Percentiles rank a stretch among this genome's conserved stretches.
phyloP scores from a whole-genome alignment of 2,888 invertebrate species.

The Emmelina monodactyla region DNA sequence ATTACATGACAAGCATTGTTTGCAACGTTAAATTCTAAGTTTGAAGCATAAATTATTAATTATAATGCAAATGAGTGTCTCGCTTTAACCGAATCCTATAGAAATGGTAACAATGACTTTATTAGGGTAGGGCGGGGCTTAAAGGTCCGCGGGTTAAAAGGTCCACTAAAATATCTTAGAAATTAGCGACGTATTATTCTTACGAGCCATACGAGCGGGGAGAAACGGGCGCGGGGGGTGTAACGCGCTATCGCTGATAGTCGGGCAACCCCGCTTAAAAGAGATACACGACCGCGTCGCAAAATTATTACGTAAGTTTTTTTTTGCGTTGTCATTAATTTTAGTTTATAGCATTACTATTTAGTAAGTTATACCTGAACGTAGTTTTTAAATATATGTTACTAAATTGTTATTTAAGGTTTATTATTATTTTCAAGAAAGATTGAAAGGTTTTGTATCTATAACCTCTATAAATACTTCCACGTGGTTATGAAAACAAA shows the following conservation, averaged over 20 bases:
- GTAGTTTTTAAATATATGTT: conserved; percentile 5
- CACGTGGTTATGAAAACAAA: conserved; percentile 7
- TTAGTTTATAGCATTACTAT: conserved; percentile 6
- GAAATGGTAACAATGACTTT: too few relatives aligned
- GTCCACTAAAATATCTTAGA: conserved; percentile 5
- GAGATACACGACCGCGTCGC: neutral
- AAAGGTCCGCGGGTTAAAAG: conserved; percentile 4
- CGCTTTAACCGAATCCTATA: too few relatives aligned
- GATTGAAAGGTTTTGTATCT: conserved; percentile 2
- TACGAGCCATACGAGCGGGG: neutral
- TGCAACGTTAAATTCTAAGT: too few relatives aligned
- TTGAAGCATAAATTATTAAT: too few relatives aligned
- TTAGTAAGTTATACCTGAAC: conserved; percentile 4
- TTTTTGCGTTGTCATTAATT: conserved; percentile 6
- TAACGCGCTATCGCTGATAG: conserved; percentile 2
- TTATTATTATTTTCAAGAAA: conserved; percentile 2
- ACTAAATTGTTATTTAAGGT: conserved; percentile 6
- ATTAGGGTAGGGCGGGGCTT: conserved; percentile 7
- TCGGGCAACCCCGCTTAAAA: neutral
- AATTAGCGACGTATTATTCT: conserved; percentile 1
- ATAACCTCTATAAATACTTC: conserved; percentile 6
- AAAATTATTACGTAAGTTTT: conserved; percentile 8
- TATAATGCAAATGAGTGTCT: too few relatives aligned
- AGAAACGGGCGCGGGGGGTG: conserved; percentile 4
- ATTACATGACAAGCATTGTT: too few relatives aligned